Evolutionary conservation across 2,113 vertebrate species (phyloP).

Genomic region (Lagopus muta): DNA sequence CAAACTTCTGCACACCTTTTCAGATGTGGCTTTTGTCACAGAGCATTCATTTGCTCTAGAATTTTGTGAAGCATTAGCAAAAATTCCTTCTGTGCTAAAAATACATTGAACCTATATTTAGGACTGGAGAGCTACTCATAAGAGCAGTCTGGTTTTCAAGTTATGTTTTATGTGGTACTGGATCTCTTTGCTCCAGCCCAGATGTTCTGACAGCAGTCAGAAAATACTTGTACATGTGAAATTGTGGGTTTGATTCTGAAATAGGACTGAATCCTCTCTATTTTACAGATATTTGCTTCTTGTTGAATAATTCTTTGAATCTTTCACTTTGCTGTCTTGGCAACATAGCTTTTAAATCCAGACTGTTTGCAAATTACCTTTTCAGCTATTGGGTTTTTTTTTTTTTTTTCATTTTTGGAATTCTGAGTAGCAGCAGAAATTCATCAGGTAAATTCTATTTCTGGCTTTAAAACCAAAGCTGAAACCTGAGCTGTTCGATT

Average conservation of each 20-base stretch:
- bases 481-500: conserved; percentile 42
- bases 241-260: conserved; percentile 8
- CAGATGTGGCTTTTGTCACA: not conserved
- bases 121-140: not conserved
- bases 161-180: not conserved
- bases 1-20: not conserved
- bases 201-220: not conserved
- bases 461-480: conserved; percentile 39
- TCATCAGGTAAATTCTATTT: conserved; percentile 14
- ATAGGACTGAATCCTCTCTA: conserved; percentile 6
- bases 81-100: not conserved
- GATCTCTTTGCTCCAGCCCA: not conserved
- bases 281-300: conserved; percentile 10
- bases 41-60: not conserved
- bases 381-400: not conserved
- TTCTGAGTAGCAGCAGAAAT: conserved; percentile 22
- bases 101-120: not conserved
- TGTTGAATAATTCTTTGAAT: not conserved
- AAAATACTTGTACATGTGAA: not conserved
- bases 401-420: not conserved
- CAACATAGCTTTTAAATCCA: not conserved
- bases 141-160: not conserved
- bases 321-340: conserved; percentile 8
- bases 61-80: not conserved
- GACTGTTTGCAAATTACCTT: not conserved